phyloP scores from a whole-genome alignment of 2,888 invertebrate genomes.

The Hymenopus coronatus region DNA sequence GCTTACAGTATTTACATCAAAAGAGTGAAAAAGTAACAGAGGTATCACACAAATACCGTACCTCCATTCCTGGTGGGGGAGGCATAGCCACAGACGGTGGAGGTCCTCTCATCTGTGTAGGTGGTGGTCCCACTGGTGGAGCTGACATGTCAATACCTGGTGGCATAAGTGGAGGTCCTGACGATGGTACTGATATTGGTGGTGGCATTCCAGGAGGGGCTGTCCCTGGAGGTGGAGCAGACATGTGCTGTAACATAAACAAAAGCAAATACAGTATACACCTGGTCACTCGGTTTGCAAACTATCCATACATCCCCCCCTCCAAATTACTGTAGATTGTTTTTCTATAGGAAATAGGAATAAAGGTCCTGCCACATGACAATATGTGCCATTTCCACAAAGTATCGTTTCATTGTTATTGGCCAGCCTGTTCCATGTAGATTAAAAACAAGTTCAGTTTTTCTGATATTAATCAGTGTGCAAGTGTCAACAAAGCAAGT shows the following conservation, averaged over 20 bases:
- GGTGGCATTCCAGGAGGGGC: constrained; percentile 24
- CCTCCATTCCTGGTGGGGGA: constrained; percentile 47
- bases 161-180: constrained; percentile 26
- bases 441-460: too few species aligned
- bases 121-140: constrained; percentile 41
- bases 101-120: constrained; percentile 44
- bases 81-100: constrained; percentile 35
- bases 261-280: background rate
- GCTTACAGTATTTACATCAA: too few species aligned
- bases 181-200: constrained; percentile 21
- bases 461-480: too few species aligned
- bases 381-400: too few species aligned
- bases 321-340: too few species aligned
- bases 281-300: too few species aligned
- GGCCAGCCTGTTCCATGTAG: too few species aligned
- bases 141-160: constrained; percentile 31
- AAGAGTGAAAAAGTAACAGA: background rate
- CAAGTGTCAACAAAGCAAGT: too few species aligned
- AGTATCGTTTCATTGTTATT: too few species aligned
- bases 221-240: constrained; percentile 26
- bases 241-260: constrained; percentile 13
- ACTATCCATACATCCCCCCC: too few species aligned
- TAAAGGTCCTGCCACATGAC: too few species aligned
- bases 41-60: background rate
- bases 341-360: too few species aligned